phyloP scores from a whole-genome alignment of 2,113 vertebrate species.

The Octodon degus region DNA sequence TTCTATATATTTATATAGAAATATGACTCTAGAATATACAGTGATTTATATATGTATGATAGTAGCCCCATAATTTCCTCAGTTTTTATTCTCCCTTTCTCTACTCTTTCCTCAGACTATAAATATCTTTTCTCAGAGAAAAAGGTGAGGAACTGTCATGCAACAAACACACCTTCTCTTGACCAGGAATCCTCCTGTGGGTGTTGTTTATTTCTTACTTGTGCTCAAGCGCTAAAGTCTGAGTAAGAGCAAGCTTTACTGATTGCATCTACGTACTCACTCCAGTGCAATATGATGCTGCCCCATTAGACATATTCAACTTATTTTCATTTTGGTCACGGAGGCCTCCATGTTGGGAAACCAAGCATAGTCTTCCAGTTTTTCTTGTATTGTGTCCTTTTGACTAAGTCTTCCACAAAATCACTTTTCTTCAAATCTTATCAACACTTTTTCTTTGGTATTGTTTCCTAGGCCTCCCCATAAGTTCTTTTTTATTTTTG shows the following conservation, averaged over 20 bases:
- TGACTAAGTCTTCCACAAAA: neutral
- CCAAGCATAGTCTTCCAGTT: neutral
- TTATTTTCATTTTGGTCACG: neutral
- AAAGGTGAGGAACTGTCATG: neutral
- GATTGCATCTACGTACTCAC: neutral
- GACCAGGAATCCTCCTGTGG: neutral
- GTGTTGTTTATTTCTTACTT: neutral
- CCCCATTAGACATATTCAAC: neutral
- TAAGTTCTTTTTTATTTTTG: neutral
- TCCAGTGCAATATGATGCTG: neutral
- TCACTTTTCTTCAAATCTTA: slow-evolving; percentile 10
- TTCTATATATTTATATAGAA: neutral
- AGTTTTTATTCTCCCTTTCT: neutral
- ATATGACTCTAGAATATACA: too few relatives aligned
- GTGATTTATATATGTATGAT: neutral
- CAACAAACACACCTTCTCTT: neutral
- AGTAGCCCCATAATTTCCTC: neutral
- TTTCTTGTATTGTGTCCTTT: neutral
- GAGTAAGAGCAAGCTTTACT: neutral
- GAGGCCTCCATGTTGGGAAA: neutral
- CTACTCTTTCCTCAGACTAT: neutral
- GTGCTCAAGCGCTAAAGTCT: neutral
- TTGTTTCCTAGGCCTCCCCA: neutral
- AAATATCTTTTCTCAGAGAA: neutral
- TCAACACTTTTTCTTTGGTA: neutral